These are phyloP conservation scores for Melieria crassipennis DNA, from an alignment of 2,888 invertebrate species.

Conservation along the genomic window DNA sequence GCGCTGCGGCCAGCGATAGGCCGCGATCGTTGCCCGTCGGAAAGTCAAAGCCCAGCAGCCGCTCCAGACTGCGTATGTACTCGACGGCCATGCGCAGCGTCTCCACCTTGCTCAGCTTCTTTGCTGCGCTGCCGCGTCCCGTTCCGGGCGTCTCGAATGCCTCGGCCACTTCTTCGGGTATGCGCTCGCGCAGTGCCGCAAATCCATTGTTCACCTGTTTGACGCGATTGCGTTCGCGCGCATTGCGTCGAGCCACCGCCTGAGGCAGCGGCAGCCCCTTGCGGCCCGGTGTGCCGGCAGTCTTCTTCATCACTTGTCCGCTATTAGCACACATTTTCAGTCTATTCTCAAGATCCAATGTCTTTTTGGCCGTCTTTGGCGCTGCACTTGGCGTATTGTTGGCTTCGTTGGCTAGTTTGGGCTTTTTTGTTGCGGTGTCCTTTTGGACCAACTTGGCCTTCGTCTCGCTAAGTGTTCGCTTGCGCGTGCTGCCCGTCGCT, in stretches of 20 bases:
- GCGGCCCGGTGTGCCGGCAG: constrained; percentile 56
- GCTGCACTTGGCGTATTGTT: constrained; percentile 21
- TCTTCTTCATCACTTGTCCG: constrained; percentile 25
- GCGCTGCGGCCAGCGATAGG: constrained; percentile 29
- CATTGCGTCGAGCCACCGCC: constrained; percentile 88
- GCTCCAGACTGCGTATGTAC: constrained; percentile 85
- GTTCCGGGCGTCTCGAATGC: constrained; percentile 73
- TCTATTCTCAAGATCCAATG: constrained; percentile 25
- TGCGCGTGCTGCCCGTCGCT: constrained; percentile 45
- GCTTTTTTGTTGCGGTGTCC: constrained; percentile 40
- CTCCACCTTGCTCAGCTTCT: constrained; percentile 88
- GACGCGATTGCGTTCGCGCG: constrained; percentile 90
- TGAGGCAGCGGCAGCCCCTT: constrained; percentile 74
- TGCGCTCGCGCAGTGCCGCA: constrained; percentile 85
- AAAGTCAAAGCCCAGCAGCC: constrained; percentile 74
- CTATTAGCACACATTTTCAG: background rate
- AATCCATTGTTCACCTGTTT: constrained; percentile 94
- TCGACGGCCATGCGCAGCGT: constrained; percentile 91
- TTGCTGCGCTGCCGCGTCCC: constrained; percentile 72
- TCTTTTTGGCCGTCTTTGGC: constrained; percentile 30
- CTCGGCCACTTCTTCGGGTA: constrained; percentile 83
- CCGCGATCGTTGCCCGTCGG: constrained; percentile 45
- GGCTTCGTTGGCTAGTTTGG: constrained; percentile 40
- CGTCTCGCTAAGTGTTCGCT: constrained; percentile 49
- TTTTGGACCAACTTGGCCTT: constrained; percentile 39